Percentiles rank a stretch among this genome's conserved stretches.
Conservation (phyloP, 2,113 vertebrate species). For the Isurus oxyrinchus region DNA sequence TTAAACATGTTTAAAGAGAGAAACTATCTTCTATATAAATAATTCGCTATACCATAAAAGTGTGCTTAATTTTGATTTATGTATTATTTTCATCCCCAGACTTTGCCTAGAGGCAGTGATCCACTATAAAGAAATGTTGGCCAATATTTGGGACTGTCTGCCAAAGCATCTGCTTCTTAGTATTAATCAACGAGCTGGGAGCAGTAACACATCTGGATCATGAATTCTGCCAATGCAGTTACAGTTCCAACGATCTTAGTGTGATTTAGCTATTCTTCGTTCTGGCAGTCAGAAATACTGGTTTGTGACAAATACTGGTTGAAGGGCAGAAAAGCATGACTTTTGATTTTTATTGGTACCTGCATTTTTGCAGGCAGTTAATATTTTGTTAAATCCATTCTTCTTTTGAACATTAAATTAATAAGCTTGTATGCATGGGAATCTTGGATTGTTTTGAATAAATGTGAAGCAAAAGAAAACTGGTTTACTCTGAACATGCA, state of each 20-base stretch:
- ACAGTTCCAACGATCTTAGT: not conserved
- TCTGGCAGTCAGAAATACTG: not conserved
- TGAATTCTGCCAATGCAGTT: constrained; percentile 47
- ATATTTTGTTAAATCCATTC: not conserved
- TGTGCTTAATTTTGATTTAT: not conserved
- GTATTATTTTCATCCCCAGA: constrained; percentile 50
- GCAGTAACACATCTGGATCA: constrained; percentile 77
- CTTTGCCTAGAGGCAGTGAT: constrained; percentile 78
- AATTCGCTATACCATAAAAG: not conserved
- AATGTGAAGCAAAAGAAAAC: constrained; percentile 25
- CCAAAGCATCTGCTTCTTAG: constrained; percentile 84
- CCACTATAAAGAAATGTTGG: constrained; percentile 74
- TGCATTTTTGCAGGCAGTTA: constrained; percentile 29
- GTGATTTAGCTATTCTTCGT: constrained; percentile 24
- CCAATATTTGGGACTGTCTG: constrained; percentile 77
- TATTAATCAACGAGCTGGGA: constrained; percentile 71
- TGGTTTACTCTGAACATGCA: not conserved
- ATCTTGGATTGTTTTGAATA: not conserved
- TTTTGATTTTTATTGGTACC: constrained; percentile 20
- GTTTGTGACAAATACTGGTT: not conserved
- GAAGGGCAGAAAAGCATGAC: not conserved
- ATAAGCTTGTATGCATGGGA: not conserved
- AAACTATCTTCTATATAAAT: not conserved
- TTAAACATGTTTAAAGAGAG: not conserved
- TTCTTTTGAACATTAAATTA: constrained; percentile 7